Evolutionary conservation across 2,113 vertebrate genomes (phyloP).

Genomic region (western clawed frog (Xenopus tropicalis)): DNA sequence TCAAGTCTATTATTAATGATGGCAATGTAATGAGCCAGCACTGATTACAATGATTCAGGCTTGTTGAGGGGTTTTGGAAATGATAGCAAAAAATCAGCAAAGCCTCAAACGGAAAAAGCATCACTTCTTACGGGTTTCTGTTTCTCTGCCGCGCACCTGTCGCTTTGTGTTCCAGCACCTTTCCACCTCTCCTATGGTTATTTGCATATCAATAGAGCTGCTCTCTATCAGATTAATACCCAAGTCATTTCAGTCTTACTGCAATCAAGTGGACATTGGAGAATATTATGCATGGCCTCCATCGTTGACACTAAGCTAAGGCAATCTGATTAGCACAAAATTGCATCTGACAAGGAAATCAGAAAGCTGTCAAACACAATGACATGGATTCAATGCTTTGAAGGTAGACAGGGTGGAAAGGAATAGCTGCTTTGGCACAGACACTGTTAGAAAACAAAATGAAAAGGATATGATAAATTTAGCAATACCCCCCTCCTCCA

Average conservation of each 20-base stretch:
- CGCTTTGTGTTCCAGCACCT: constrained; percentile 61
- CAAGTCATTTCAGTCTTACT: constrained; percentile 71
- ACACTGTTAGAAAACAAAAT: constrained; percentile 70
- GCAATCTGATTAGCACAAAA: constrained; percentile 84
- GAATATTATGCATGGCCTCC: constrained; percentile 77
- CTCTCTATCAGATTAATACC: constrained; percentile 74
- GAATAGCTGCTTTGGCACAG: constrained; percentile 68
- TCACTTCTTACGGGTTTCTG: constrained; percentile 53
- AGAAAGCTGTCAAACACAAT: constrained; percentile 94
- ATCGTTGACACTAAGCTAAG: constrained; percentile 76
- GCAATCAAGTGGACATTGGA: constrained; percentile 73
- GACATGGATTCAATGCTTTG: constrained; percentile 80
- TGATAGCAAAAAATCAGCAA: constrained; percentile 62
- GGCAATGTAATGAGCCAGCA: constrained; percentile 65
- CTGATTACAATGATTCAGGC: constrained; percentile 59
- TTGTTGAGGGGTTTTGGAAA: constrained; percentile 58
- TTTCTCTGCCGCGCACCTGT: constrained; percentile 69
- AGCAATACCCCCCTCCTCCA: constrained; percentile 62
- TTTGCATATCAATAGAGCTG: constrained; percentile 71
- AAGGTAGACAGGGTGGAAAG: constrained; percentile 66
- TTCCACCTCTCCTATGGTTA: constrained; percentile 53
- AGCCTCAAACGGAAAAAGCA: constrained; percentile 56
- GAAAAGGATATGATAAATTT: constrained; percentile 76
- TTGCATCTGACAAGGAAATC: constrained; percentile 91
- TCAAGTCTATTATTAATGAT: constrained; percentile 59